Percentiles rank a stretch among this genome's conserved stretches.
Evolutionary conservation across 1,140 invertebrate genomes (phyloP).

Genomic region (Listronotus oregonensis): DNA sequence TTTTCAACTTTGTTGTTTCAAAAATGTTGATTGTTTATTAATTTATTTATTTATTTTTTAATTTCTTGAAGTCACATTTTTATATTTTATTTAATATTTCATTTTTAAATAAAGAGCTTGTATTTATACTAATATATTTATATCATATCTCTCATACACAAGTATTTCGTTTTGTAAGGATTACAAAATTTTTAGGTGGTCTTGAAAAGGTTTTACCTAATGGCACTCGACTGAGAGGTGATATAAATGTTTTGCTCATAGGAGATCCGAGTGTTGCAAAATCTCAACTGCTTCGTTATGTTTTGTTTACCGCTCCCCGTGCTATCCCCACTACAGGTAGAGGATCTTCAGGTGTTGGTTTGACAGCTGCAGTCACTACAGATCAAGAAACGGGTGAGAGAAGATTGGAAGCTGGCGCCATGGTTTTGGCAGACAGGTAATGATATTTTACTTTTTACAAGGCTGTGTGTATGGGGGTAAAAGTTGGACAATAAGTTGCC

Average conservation of each 20-base stretch:
- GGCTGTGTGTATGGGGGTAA: no score
- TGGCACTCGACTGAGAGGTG: constrained; percentile 94
- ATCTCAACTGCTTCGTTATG: constrained; percentile 95
- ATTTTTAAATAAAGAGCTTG: no score
- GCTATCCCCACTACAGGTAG: constrained; percentile 97
- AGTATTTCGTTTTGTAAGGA: no score
- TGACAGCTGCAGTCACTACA: constrained; percentile 96
- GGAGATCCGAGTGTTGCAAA: constrained; percentile 99
- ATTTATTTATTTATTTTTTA: no score
- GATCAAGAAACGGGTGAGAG: constrained; percentile 90
- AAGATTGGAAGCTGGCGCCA: constrained; percentile 95
- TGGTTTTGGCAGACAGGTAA: constrained; percentile 94
- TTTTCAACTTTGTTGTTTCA: no score
- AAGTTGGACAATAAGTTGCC: no score
- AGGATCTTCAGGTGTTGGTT: constrained; percentile 90
- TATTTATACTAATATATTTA: no score
- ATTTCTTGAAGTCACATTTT: no score
- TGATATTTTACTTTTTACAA: no score
- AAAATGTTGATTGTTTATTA: no score
- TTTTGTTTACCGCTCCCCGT: constrained; percentile 89
- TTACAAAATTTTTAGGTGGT: constrained; percentile 70
- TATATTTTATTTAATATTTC: no score
- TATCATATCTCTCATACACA: no score
- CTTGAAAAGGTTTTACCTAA: constrained; percentile 95
- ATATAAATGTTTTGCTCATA: constrained; percentile 96